Evolutionary conservation across 2,797 vertebrate genomes (phyloP).

Genomic region (Gymnoscopelus braueri): DNA sequence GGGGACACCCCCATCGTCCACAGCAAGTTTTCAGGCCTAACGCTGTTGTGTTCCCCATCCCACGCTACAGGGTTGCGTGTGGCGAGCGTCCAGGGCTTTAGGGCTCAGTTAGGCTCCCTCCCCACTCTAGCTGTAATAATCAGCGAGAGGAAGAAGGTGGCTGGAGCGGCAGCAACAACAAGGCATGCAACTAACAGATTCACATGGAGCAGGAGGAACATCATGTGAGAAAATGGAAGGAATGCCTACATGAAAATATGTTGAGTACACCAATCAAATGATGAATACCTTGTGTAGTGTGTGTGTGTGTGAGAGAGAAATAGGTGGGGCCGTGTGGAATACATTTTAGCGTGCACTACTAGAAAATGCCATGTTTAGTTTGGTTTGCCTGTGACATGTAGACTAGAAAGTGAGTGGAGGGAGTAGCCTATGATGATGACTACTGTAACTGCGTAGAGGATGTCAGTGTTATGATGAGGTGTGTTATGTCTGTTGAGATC

Average conservation of each 20-base stretch:
- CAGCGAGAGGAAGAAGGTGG: slow-evolving; percentile 88
- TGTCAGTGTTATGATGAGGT: slow-evolving; percentile 30
- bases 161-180: slow-evolving; percentile 87
- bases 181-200: slow-evolving; percentile 83
- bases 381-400: slow-evolving; percentile 43
- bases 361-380: slow-evolving; percentile 38
- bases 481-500: slow-evolving; percentile 44
- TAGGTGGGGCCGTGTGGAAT: slow-evolving; percentile 31
- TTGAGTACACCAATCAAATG: no score
- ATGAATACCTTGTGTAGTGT: no score
- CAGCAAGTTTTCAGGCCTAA: slow-evolving; percentile 85
- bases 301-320: slow-evolving; percentile 3
- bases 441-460: slow-evolving; percentile 29
- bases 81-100: slow-evolving; percentile 83
- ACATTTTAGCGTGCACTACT: slow-evolving; percentile 38
- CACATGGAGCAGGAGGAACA: slow-evolving; percentile 79
- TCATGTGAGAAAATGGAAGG: slow-evolving; percentile 61
- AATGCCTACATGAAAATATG: no score
- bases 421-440: slow-evolving; percentile 20
- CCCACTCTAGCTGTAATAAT: slow-evolving; percentile 89
- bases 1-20: slow-evolving; percentile 83
- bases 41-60: slow-evolving; percentile 85
- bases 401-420: slow-evolving; percentile 25
- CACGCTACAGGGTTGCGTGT: slow-evolving; percentile 83
- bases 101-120: slow-evolving; percentile 78